Percentiles rank a stretch among this genome's conserved stretches.
phyloP scores from a whole-genome alignment of 2,113 vertebrate species.

The Hypanus sabinus region DNA sequence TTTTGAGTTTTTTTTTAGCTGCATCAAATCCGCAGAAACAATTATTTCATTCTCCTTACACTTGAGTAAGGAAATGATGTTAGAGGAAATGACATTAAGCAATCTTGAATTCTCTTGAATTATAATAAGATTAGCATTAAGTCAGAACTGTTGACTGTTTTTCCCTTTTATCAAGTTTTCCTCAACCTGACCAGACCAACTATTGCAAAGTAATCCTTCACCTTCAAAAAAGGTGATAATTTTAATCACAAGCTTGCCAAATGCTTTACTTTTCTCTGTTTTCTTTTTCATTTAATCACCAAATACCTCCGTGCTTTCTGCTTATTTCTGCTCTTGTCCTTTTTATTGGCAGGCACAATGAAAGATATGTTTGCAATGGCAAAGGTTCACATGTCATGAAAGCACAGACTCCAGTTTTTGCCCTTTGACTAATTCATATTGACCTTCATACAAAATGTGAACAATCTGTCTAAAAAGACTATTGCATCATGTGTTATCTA shows the following conservation, averaged over 20 bases:
- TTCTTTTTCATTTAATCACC: neutral
- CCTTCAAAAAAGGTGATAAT: no score
- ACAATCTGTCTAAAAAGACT: conserved; percentile 35
- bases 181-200: neutral
- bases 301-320: conserved; percentile 6
- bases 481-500: conserved; percentile 33
- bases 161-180: neutral
- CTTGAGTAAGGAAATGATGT: no score
- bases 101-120: no score
- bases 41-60: no score
- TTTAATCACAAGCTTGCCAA: neutral
- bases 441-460: conserved; percentile 37
- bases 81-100: no score
- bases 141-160: neutral
- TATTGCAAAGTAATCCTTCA: neutral
- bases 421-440: conserved; percentile 35
- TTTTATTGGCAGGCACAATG: conserved; percentile 22
- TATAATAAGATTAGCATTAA: neutral
- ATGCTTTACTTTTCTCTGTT: neutral
- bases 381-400: conserved; percentile 35
- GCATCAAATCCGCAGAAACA: no score
- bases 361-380: conserved; percentile 23
- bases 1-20: no score
- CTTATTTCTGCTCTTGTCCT: conserved; percentile 28
- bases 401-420: conserved; percentile 25